Conservation (phyloP, 2,113 vertebrate genomes). For the Edolisoma coerulescens region DNA sequence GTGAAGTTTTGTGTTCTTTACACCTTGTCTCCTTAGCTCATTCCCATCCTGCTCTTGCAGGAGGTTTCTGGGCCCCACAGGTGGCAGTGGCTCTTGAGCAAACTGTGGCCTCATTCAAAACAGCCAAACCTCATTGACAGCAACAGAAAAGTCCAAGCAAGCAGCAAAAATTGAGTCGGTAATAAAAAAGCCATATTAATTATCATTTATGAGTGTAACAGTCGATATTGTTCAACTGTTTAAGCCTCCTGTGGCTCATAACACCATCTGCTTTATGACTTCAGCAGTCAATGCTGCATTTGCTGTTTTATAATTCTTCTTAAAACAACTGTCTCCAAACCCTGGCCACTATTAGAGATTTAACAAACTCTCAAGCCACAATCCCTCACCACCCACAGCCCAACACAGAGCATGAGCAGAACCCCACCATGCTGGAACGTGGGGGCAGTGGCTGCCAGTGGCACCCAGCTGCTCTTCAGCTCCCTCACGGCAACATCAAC, state of each 20-base stretch:
- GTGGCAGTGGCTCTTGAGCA: neutral
- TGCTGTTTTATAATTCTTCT: neutral
- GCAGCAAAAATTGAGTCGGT: neutral
- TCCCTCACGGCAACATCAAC: neutral
- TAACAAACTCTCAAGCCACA: neutral
- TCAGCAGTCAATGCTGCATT: neutral
- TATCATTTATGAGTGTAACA: neutral
- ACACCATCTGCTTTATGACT: neutral
- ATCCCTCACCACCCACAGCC: neutral
- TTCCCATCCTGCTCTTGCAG: neutral
- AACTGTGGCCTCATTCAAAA: rapidly evolving
- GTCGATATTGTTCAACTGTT: neutral
- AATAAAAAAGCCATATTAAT: neutral
- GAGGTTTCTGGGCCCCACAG: neutral
- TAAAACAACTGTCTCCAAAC: neutral
- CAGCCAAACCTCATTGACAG: neutral
- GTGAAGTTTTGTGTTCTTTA: neutral
- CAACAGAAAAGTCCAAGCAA: neutral
- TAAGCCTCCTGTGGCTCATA: neutral
- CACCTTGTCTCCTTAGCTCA: neutral
- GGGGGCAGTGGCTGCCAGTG: neutral
- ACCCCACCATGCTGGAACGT: rapidly evolving
- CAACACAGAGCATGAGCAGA: neutral
- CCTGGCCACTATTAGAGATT: neutral
- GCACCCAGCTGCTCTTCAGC: neutral